Conservation (phyloP, 1,140 invertebrate species). For the Calephelis nemesis region DNA sequence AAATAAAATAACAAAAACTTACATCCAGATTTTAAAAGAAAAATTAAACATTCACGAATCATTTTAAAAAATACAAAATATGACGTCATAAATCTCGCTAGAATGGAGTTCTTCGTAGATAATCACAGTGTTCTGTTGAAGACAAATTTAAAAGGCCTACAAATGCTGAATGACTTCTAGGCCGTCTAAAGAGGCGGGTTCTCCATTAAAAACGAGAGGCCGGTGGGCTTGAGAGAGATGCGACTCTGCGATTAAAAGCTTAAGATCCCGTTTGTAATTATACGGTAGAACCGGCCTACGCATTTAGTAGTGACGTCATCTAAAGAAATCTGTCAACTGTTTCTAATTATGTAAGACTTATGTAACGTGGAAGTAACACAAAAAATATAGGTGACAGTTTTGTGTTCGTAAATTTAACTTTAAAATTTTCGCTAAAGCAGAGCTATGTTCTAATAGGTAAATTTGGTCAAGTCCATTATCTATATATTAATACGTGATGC, state of each 20-base stretch:
- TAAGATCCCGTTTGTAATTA: slow-evolving; percentile 52
- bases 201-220: slow-evolving; percentile 47
- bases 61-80: slow-evolving; percentile 10
- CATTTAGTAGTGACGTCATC: slow-evolving; percentile 25
- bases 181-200: slow-evolving; percentile 39
- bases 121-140: slow-evolving; percentile 30
- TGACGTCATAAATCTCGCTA: slow-evolving; percentile 15
- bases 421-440: no score
- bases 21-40: neutral
- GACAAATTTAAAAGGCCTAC: slow-evolving; percentile 49
- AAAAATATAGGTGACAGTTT: no score
- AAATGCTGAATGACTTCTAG: slow-evolving; percentile 43
- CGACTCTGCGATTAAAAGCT: slow-evolving; percentile 48
- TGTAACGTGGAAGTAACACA: no score
- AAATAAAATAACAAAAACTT: no score
- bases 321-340: slow-evolving; percentile 18
- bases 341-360: slow-evolving; percentile 7
- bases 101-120: slow-evolving; percentile 16
- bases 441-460: no score
- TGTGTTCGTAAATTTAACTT: no score
- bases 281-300: slow-evolving; percentile 26
- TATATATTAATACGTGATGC: no score
- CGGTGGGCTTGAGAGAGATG: slow-evolving; percentile 35
- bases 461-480: no score
- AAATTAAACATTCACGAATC: neutral